Percentiles rank a stretch among this genome's conserved stretches.
Evolutionary conservation across 2,113 vertebrate species (phyloP).

Genomic region (Epinephelus moara): DNA sequence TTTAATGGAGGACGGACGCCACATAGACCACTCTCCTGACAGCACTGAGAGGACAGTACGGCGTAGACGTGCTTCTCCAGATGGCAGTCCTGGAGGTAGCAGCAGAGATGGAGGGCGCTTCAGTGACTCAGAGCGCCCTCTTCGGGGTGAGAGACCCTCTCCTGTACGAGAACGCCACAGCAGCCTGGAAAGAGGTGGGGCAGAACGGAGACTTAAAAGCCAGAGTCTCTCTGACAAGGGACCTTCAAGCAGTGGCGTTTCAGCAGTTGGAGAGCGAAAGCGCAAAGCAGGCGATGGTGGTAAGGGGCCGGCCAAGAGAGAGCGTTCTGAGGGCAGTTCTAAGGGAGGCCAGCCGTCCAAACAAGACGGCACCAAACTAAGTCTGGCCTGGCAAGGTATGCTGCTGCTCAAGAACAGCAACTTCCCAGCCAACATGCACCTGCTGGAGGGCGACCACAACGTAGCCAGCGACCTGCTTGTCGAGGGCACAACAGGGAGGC

Average conservation of each 20-base stretch:
- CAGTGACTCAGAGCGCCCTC: slow-evolving; percentile 91
- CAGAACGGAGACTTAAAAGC: slow-evolving; percentile 86
- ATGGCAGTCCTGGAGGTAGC: slow-evolving; percentile 93
- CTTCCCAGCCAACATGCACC: slow-evolving; percentile 98
- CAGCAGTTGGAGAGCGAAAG: slow-evolving; percentile 83
- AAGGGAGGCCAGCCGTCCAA: slow-evolving; percentile 83
- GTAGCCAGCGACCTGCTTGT: slow-evolving; percentile 94
- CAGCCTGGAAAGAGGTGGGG: slow-evolving; percentile 88
- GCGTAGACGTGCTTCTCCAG: slow-evolving; percentile 91
- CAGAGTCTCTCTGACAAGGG: slow-evolving; percentile 72
- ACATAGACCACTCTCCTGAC: slow-evolving; percentile 94
- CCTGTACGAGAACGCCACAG: slow-evolving; percentile 87
- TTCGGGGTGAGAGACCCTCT: slow-evolving; percentile 89
- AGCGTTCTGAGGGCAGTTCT: slow-evolving; percentile 84
- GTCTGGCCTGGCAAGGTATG: slow-evolving; percentile 97
- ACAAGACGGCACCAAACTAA: slow-evolving; percentile 87
- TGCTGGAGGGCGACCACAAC: slow-evolving; percentile 93
- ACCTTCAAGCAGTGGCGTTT: slow-evolving; percentile 42
- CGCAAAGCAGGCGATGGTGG: slow-evolving; percentile 88
- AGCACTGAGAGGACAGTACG: slow-evolving; percentile 91
- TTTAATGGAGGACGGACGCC: slow-evolving; percentile 90
- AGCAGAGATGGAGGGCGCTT: slow-evolving; percentile 92
- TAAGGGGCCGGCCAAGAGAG: slow-evolving; percentile 90
- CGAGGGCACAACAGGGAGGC: slow-evolving; percentile 91
- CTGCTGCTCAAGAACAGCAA: slow-evolving; percentile 98